Conservation (phyloP, 2,113 vertebrate species). For the Motacilla tschutschensis region DNA sequence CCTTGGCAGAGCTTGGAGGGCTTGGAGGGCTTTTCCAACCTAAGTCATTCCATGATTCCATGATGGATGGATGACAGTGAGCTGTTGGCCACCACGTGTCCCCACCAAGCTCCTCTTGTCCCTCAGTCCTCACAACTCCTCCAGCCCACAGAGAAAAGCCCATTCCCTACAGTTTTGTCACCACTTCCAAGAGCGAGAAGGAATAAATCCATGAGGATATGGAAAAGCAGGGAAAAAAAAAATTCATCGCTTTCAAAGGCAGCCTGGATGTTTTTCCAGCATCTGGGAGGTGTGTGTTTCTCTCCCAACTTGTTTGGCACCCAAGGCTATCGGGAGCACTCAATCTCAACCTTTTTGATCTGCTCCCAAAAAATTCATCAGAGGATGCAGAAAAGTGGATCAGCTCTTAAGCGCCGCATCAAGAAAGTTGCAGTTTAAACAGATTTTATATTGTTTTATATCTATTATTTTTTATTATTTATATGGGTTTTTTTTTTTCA, state of each 20-base stretch:
- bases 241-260: not conserved
- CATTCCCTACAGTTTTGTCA: not conserved
- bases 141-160: accelerated
- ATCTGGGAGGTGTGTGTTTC: not conserved
- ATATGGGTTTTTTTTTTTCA: not conserved
- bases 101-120: not conserved
- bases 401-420: not conserved
- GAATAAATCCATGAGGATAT: not conserved
- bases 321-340: not conserved
- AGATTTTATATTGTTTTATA: not conserved
- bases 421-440: not conserved
- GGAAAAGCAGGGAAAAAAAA: not conserved
- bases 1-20: not conserved
- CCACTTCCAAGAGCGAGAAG: accelerated
- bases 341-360: not conserved
- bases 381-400: not conserved
- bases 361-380: not conserved
- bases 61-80: accelerated
- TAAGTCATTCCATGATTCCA: not conserved
- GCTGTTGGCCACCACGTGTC: accelerated
- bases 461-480: not conserved
- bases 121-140: not conserved
- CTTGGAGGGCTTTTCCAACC: not conserved
- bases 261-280: not conserved
- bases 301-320: not conserved